Evolutionary conservation across 1,140 invertebrate genomes (phyloP), one percentile per base, ranked within the genome.

Genomic region (Callitettix versicolor): DNA sequence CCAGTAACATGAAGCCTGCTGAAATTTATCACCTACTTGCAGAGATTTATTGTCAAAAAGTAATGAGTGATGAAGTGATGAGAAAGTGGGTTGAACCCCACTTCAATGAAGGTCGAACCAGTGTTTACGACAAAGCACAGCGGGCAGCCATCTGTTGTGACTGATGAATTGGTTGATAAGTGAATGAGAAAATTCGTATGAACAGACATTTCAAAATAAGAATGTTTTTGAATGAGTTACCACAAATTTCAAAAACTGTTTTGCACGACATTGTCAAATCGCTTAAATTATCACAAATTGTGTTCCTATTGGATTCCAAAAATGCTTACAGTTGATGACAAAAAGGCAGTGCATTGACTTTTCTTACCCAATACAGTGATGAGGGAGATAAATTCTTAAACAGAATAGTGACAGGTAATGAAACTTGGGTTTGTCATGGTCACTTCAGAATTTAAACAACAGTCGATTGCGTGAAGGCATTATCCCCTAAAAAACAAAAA

Each of bases 71-170:
- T 43, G 21, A 22, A 43, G 55, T 52, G 34, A 57, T 62, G 20
- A 40, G 46, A 33, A 59, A 58, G 55, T 64, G 57, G 59, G 40
- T 58, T 53, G n/a, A n/a, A n/a, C 17, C 53, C 40, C 44, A 36
- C 34, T 57, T 60, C 55, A 58, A 50, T 40, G 55, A 62, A 30
- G 58, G 57, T 11, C 46, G 60, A 36, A 54, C 41, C 15, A 58
- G 55, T 56, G 49, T 58, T 41, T 57, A 59, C 46, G 62, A 60
- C 40, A 58, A 62, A 42, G 22, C 53, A 54, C 40, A 56, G 52
- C 47, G 53, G 60, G 34, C 53, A 56, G 33, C 56, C 53, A 41
- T 62, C 56, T 36, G 46, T 58, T 33, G 43, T 58, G 7, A 58
- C 43, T 55, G 56, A 61, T 42, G 59, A 54, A 9, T 52, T 55